phyloP scores from a whole-genome alignment of 1,140 invertebrate species.

The Lasioglossum baleicum region DNA sequence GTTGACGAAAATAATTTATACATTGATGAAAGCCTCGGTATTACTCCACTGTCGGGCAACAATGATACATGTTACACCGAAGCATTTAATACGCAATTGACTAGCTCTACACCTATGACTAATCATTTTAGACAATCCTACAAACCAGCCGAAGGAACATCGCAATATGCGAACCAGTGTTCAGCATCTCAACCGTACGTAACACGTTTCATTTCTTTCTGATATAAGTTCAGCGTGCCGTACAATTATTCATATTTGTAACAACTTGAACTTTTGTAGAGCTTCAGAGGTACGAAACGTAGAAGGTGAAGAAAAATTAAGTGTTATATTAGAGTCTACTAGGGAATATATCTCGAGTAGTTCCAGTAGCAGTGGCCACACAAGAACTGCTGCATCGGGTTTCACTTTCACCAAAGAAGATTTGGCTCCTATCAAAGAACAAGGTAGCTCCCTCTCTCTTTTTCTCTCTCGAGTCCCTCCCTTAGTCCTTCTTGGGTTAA shows the following conservation, averaged over 20 bases:
- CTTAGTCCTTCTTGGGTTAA: too few relatives aligned
- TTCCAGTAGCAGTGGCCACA: slow-evolving; percentile 66
- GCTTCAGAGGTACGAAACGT: slow-evolving; percentile 38
- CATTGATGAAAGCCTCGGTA: slow-evolving; percentile 72
- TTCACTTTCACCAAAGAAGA: slow-evolving; percentile 72
- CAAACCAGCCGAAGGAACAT: slow-evolving; percentile 59
- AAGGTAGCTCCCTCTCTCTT: slow-evolving; percentile 18
- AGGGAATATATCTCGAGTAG: slow-evolving; percentile 75
- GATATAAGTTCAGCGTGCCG: not conserved
- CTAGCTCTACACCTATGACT: slow-evolving; percentile 73
- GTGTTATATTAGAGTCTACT: slow-evolving; percentile 74
- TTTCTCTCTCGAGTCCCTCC: not conserved
- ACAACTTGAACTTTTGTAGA: slow-evolving; percentile 41
- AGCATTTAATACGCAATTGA: slow-evolving; percentile 66
- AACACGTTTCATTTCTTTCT: slow-evolving; percentile 2
- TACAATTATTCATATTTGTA: not conserved
- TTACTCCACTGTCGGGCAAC: slow-evolving; percentile 61
- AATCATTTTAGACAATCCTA: slow-evolving; percentile 70
- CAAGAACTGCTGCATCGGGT: slow-evolving; percentile 65
- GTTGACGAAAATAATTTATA: slow-evolving; percentile 68
- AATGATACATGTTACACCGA: slow-evolving; percentile 74
- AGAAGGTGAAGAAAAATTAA: slow-evolving; percentile 73
- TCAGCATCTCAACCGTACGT: slow-evolving; percentile 53
- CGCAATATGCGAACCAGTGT: slow-evolving; percentile 55
- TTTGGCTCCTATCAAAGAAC: slow-evolving; percentile 68